Conservation (phyloP, 2,797 vertebrate genomes). For the Pitangus sulphuratus region DNA sequence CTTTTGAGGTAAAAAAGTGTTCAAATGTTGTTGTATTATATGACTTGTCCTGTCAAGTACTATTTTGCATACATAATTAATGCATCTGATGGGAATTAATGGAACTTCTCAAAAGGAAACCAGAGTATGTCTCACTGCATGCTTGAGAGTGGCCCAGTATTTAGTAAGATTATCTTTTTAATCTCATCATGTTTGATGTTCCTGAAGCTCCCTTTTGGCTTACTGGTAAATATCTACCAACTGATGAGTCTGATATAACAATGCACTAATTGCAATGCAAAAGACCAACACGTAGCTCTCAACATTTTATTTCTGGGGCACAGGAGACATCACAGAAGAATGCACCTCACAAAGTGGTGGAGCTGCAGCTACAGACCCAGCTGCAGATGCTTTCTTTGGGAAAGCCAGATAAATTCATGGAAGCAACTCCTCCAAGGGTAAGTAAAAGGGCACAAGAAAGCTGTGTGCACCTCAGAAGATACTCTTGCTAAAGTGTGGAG, state of each 20-base stretch:
- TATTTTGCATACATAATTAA: background rate
- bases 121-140: background rate
- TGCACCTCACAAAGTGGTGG: background rate
- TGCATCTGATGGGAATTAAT: background rate
- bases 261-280: background rate
- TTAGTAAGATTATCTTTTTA: background rate
- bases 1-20: background rate
- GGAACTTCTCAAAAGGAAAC: background rate
- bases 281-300: background rate
- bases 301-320: background rate
- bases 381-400: background rate
- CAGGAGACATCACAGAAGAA: background rate
- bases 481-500: background rate
- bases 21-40: background rate
- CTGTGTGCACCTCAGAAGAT: background rate
- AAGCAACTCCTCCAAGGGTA: background rate
- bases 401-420: background rate
- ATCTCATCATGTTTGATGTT: background rate
- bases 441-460: background rate
- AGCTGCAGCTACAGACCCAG: background rate
- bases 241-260: background rate
- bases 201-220: background rate
- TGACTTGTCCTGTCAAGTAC: background rate
- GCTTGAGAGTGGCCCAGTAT: background rate
- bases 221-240: background rate